Conservation (phyloP, 1,140 invertebrate genomes). For the Vollenhovia emeryi region DNA sequence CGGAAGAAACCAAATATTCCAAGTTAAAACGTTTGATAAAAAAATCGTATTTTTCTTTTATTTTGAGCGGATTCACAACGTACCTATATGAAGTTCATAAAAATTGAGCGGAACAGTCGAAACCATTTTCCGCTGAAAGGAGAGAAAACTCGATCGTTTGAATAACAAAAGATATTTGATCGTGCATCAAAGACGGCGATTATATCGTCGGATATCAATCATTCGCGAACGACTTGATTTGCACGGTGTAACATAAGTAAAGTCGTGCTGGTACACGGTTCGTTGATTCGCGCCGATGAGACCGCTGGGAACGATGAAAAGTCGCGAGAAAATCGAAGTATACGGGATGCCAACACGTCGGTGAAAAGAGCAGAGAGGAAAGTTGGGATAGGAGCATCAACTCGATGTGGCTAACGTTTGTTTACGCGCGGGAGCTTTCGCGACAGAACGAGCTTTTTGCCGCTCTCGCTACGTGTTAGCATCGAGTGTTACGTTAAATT, state of each 20-base stretch:
- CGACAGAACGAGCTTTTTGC: conserved; percentile 48
- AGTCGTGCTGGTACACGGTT: conserved; percentile 19
- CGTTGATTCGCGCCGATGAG: conserved; percentile 50
- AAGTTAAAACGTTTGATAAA: not conserved
- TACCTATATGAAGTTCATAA: not conserved
- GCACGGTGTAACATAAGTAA: conserved; percentile 35
- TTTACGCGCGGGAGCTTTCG: conserved; percentile 52
- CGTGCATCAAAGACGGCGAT: not conserved
- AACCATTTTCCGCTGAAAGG: not conserved
- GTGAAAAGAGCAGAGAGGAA: conserved; percentile 13
- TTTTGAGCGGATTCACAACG: not conserved
- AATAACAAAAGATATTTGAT: not conserved
- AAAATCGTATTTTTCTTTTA: not conserved
- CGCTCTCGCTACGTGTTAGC: not conserved
- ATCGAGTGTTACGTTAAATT: conserved; percentile 28
- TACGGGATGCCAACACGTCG: not conserved
- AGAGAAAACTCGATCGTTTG: not conserved
- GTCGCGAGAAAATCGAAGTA: conserved; percentile 46
- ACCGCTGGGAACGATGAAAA: conserved; percentile 32
- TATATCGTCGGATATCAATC: conserved; percentile 26
- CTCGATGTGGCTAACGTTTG: conserved; percentile 45
- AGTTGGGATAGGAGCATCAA: conserved; percentile 34
- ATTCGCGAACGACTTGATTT: conserved; percentile 25
- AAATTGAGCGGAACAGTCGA: not conserved
- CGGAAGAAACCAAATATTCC: not conserved